Evolutionary conservation across 2,888 invertebrate species (phyloP).

Genomic region (Chironomus riparius): DNA sequence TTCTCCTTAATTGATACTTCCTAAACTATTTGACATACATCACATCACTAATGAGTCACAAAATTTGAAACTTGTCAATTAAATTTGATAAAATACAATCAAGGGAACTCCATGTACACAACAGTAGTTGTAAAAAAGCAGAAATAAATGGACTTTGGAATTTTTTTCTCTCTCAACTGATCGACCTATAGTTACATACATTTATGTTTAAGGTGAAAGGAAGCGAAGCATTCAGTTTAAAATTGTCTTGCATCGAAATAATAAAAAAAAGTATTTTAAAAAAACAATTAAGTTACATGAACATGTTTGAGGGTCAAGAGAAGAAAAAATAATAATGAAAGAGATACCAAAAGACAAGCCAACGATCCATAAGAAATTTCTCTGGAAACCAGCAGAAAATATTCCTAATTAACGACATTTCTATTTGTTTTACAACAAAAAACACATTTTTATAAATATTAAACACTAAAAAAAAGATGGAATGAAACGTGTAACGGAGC

Average conservation of each 20-base stretch:
- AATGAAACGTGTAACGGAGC: not conserved
- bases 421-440: not conserved
- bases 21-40: no score
- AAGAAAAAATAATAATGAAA: no score
- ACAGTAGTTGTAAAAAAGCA: not conserved
- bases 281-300: no score
- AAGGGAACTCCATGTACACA: no score
- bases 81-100: no score
- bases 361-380: not conserved
- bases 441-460: not conserved
- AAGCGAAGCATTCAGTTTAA: not conserved
- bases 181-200: not conserved
- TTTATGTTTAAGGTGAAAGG: slow-evolving; percentile 12
- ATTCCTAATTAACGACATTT: not conserved
- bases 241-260: not conserved
- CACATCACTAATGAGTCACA: no score
- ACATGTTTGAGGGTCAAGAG: no score
- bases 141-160: slow-evolving; percentile 11
- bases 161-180: not conserved
- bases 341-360: not conserved
- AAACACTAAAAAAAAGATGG: not conserved
- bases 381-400: not conserved
- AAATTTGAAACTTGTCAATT: no score
- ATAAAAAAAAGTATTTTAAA: not conserved
- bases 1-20: no score